Conservation (phyloP, 2,113 vertebrate genomes). For the Lanius ludovicianus region DNA sequence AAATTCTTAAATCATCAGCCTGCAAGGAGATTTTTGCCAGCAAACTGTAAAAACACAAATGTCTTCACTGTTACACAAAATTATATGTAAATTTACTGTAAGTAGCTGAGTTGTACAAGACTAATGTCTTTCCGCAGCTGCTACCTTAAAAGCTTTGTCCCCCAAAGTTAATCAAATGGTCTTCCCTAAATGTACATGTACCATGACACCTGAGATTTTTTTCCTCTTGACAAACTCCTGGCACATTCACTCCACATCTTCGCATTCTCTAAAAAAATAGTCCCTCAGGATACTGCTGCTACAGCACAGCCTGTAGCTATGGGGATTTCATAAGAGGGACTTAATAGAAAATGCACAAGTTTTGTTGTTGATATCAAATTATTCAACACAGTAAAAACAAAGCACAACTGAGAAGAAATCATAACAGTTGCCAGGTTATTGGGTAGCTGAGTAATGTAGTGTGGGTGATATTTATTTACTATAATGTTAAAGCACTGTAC, state of each 20-base stretch:
- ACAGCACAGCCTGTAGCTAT: not conserved
- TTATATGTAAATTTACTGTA: not conserved
- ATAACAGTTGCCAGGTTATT: not conserved
- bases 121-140: not conserved
- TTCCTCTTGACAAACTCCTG: not conserved
- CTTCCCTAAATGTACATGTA: not conserved
- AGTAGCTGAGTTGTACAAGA: not conserved
- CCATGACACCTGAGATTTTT: not conserved
- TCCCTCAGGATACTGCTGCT: not conserved
- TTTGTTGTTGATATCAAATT: not conserved
- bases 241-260: not conserved
- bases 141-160: not conserved
- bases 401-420: not conserved
- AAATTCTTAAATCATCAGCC: not conserved
- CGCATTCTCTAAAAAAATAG: not conserved
- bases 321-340: not conserved
- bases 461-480: not conserved
- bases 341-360: not conserved
- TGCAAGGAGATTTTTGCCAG: not conserved
- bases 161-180: not conserved
- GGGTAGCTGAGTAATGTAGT: not conserved
- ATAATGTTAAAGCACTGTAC: not conserved
- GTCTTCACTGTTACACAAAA: not conserved
- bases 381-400: not conserved
- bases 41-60: not conserved